Evolutionary conservation across 2,888 invertebrate species (phyloP).

Genomic region (Meliscaeva auricollis): DNA sequence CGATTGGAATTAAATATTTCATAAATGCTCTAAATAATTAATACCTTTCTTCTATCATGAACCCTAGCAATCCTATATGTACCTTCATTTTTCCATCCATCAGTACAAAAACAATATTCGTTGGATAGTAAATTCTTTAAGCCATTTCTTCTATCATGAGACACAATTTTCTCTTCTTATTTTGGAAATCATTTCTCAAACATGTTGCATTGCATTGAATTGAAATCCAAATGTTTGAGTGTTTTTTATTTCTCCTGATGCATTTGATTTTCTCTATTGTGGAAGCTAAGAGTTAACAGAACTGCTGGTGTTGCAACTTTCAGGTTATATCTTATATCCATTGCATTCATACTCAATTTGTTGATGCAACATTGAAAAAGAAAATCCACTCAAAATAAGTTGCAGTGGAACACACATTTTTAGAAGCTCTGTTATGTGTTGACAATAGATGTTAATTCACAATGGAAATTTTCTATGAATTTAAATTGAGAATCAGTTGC

Average conservation of each 20-base stretch:
- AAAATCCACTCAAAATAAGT: slow-evolving; percentile 23
- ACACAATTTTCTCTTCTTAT: not conserved
- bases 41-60: too few relatives aligned
- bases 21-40: too few relatives aligned
- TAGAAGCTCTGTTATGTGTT: not conserved
- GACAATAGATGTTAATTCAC: slow-evolving; percentile 8
- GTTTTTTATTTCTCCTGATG: not conserved
- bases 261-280: slow-evolving; percentile 20
- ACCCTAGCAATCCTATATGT: too few relatives aligned
- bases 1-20: too few relatives aligned
- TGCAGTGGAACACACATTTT: not conserved
- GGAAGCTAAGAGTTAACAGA: slow-evolving; percentile 12
- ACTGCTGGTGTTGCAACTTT: not conserved
- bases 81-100: too few relatives aligned
- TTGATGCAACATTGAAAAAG: slow-evolving; percentile 45
- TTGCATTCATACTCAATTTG: not conserved
- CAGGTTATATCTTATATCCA: not conserved
- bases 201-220: slow-evolving; percentile 18
- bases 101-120: not conserved
- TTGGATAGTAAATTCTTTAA: not conserved
- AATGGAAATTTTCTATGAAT: not conserved
- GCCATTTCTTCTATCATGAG: slow-evolving; percentile 2
- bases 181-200: slow-evolving; percentile 7
- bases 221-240: slow-evolving; percentile 26
- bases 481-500: too few relatives aligned